A percentile compares a stretch with the other conserved stretches of the same genome.
These are phyloP conservation scores for Synergus itoensis DNA, from an alignment of 2,888 invertebrate genomes.

Conservation along the genomic window DNA sequence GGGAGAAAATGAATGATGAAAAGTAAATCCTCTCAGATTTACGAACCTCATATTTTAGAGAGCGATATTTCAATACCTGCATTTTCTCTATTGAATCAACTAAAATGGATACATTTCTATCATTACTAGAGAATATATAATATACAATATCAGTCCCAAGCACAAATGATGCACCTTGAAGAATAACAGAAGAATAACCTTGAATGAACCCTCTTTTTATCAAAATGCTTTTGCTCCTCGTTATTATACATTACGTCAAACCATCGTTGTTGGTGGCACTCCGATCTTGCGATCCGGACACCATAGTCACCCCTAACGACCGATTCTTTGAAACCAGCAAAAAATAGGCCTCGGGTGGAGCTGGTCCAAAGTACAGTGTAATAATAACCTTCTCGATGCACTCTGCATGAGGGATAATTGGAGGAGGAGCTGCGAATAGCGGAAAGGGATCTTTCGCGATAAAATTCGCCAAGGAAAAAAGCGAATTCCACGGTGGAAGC, in stretches of 20 bases:
- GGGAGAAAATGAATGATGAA: too few relatives aligned
- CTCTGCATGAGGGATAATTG: slow-evolving; percentile 68
- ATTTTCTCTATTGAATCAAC: neutral
- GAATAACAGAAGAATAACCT: slow-evolving; percentile 10
- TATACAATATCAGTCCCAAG: slow-evolving; percentile 26
- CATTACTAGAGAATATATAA: neutral
- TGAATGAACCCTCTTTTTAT: slow-evolving; percentile 3
- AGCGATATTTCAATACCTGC: neutral
- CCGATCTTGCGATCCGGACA: slow-evolving; percentile 1
- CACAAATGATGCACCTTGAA: slow-evolving; percentile 36
- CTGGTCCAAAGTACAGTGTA: slow-evolving; percentile 50
- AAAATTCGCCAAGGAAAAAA: slow-evolving; percentile 55
- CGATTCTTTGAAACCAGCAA: slow-evolving; percentile 33
- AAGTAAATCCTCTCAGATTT: too few relatives aligned
- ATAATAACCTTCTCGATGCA: slow-evolving; percentile 64
- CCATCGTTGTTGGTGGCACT: slow-evolving; percentile 33
- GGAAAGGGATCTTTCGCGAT: slow-evolving; percentile 61
- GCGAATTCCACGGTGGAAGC: slow-evolving; percentile 39
- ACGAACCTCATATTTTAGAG: neutral
- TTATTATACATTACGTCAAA: slow-evolving; percentile 40
- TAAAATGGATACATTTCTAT: slow-evolving; percentile 24
- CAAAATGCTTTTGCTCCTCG: slow-evolving; percentile 25
- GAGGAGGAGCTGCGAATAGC: slow-evolving; percentile 67
- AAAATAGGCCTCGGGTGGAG: slow-evolving; percentile 39
- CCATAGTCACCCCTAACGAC: slow-evolving; percentile 39